A percentile compares a stretch with the other conserved stretches of the same genome.
Conservation (phyloP, 2,888 invertebrate species). For the Platycheirus albimanus region DNA sequence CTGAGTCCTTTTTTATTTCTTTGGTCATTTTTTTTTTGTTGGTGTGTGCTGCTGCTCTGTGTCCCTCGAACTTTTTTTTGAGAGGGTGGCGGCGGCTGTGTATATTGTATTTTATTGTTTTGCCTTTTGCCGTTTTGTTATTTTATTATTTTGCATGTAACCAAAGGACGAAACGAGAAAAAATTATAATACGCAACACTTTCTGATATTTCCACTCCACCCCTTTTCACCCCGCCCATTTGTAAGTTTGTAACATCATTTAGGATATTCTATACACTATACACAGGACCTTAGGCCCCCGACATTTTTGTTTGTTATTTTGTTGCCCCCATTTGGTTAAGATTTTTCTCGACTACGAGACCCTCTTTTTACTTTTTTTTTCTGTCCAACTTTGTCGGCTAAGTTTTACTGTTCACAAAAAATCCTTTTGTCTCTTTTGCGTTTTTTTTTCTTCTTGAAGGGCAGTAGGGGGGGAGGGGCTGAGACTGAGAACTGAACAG, state of each 20-base stretch:
- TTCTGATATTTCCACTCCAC: conserved; percentile 45
- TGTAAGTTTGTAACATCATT: conserved; percentile 42
- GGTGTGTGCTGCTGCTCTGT: too few species aligned
- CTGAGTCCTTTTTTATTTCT: conserved; percentile 46
- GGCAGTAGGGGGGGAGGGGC: too few species aligned
- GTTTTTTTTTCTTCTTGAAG: too few species aligned
- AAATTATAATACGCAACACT: conserved; percentile 67
- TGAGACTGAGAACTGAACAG: conserved; percentile 20
- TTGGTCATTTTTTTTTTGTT: conserved; percentile 41
- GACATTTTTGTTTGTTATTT: conserved; percentile 72
- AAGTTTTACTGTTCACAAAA: conserved; percentile 44
- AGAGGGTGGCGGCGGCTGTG: conserved; percentile 1
- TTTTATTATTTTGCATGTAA: conserved; percentile 63
- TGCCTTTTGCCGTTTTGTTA: conserved; percentile 63
- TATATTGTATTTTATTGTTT: conserved; percentile 66
- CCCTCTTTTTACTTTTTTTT: conserved; percentile 20
- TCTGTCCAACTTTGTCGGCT: conserved; percentile 29
- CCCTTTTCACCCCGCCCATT: neutral
- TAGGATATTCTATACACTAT: conserved; percentile 18
- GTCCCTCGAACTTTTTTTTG: too few species aligned
- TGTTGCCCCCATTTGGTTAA: conserved; percentile 63
- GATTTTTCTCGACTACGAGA: conserved; percentile 37
- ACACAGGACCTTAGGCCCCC: conserved; percentile 38
- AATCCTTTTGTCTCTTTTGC: conserved; percentile 65
- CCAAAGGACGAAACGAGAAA: conserved; percentile 33